Evolutionary conservation across 2,797 vertebrate genomes (phyloP).

Genomic region (Staurois parvus): DNA sequence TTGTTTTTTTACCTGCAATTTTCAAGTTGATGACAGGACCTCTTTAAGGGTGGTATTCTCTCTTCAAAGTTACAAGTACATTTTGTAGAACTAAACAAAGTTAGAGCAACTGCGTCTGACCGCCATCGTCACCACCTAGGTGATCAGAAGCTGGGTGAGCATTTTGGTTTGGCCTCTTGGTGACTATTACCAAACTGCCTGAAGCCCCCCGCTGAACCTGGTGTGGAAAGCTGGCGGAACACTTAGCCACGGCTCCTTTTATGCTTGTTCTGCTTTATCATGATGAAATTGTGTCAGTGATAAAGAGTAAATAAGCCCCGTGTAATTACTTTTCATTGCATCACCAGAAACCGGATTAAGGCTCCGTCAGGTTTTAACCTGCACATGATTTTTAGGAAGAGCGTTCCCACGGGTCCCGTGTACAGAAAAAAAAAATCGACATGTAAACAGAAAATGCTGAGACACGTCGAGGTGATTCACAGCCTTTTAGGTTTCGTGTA

Average conservation of each 20-base stretch:
- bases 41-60: too few relatives aligned
- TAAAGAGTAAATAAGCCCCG: conserved; percentile 19
- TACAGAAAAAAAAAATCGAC: conserved; percentile 16
- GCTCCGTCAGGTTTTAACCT: conserved; percentile 61
- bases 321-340: conserved; percentile 32
- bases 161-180: too few relatives aligned
- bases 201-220: too few relatives aligned
- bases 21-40: too few relatives aligned
- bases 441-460: conserved; percentile 19
- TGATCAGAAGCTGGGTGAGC: too few relatives aligned
- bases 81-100: too few relatives aligned
- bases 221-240: background rate
- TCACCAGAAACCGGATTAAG: conserved; percentile 37
- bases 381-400: conserved; percentile 1
- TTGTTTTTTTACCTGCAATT: too few relatives aligned
- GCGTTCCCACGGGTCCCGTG: conserved; percentile 31
- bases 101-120: too few relatives aligned
- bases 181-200: too few relatives aligned
- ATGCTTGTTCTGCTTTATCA: conserved; percentile 2
- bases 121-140: too few relatives aligned
- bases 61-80: too few relatives aligned
- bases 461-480: conserved; percentile 39
- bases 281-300: conserved; percentile 22
- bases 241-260: background rate
- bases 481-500: background rate